Conservation (phyloP, 2,797 vertebrate genomes). For the Coendou prehensilis region DNA sequence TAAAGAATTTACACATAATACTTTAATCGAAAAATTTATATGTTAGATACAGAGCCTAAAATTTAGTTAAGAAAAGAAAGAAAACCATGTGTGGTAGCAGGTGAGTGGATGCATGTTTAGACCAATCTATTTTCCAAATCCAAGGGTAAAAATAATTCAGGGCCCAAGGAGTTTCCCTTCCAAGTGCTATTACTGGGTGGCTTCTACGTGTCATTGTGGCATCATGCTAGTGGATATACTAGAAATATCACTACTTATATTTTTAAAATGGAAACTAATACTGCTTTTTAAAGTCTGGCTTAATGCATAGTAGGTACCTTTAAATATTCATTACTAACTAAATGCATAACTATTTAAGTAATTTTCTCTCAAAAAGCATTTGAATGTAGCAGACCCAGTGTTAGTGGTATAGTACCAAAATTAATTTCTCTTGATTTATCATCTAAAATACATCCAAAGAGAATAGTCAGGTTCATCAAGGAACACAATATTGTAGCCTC, state of each 20-base stretch:
- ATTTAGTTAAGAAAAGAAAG: constrained; percentile 64
- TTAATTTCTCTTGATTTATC: constrained; percentile 60
- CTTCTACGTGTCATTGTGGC: constrained; percentile 52
- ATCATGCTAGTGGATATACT: constrained; percentile 51
- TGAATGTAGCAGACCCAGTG: constrained; percentile 27
- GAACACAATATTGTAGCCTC: constrained; percentile 48
- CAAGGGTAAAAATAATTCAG: constrained; percentile 45
- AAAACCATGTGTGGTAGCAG: constrained; percentile 75
- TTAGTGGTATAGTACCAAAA: background rate
- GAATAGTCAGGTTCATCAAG: constrained; percentile 44
- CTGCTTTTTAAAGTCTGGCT: constrained; percentile 58
- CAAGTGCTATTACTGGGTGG: background rate
- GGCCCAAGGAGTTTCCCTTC: constrained; percentile 53
- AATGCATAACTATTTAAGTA: constrained; percentile 47
- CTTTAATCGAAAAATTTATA: background rate
- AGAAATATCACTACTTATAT: constrained; percentile 10
- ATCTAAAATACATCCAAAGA: constrained; percentile 62
- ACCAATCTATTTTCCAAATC: constrained; percentile 28
- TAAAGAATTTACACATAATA: constrained; percentile 58
- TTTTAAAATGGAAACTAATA: constrained; percentile 45
- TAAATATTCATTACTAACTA: constrained; percentile 60
- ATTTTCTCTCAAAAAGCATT: constrained; percentile 52
- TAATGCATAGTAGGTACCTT: constrained; percentile 46
- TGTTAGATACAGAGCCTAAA: constrained; percentile 51
- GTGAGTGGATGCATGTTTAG: constrained; percentile 76